Base-by-base conservation (phyloP, 2,113 vertebrate genomes). In the Oncorhynchus masou region DNA sequence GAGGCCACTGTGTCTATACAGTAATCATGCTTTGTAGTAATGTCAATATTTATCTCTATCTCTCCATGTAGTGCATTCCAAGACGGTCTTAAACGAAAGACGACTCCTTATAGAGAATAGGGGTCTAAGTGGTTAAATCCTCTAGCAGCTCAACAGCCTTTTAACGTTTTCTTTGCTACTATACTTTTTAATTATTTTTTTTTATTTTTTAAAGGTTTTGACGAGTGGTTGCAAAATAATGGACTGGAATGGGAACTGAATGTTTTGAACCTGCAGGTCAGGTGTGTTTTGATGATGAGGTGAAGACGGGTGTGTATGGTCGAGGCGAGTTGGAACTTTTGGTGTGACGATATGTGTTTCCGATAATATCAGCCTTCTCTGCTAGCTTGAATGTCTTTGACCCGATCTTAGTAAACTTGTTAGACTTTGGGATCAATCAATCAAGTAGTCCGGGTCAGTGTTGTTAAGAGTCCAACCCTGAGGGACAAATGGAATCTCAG, bases 1-100 rank as follows among this genome's bases (percentile, higher is more conserved):
- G 89, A 88, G 89, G 88, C 89, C 88, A 83, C 91, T 88, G 93
- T 94, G 93, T 94, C 92, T 94, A 94, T 88, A 91, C 91, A 90
- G 88, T 94, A 92, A 94, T 93, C 89, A 88, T 87, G 91, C 92
- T 93, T 54, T 92, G 89, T 93, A 93, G 89, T 94, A 93, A 92
- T 27, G 71, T 90, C 92, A 92, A 92, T 94, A 88, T 91, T 87
- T 88, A 94, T 94, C 92, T 79, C 86, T 90, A 86, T 88, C 79
- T 82, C 83, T 68, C 85, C 88, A 92, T 92, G 90, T 93, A 90
- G 88, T 91, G 92, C 92, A 93, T 94, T 94, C 92, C 91, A 91
- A 87, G 82, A 90, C 88, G 84, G 87, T 93, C 91, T 93, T 92
- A 87, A 91, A 79, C 87, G 51, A 54, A 54, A 19, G 39, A 45